These are phyloP conservation scores for Oreonectes daqikongensis DNA, from an alignment of 2,797 vertebrate genomes.

Conservation along the genomic window DNA sequence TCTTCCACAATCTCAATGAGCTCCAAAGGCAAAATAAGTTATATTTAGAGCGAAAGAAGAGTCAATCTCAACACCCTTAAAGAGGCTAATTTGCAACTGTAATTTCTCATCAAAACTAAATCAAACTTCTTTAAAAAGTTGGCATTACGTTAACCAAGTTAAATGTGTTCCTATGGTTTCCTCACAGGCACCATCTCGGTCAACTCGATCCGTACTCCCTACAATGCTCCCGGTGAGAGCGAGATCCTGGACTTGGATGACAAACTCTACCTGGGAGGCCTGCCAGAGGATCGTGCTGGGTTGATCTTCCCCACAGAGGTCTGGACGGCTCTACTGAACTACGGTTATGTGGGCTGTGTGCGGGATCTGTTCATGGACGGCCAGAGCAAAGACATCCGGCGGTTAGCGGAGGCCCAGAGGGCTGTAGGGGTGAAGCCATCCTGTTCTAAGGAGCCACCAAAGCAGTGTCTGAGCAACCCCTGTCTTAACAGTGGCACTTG, in stretches of 20 bases:
- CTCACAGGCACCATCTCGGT: constrained; percentile 94
- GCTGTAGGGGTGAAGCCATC: constrained; percentile 96
- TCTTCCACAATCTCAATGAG: not conserved
- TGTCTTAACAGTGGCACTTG: constrained; percentile 95
- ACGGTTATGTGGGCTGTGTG: constrained; percentile 97
- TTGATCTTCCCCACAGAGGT: constrained; percentile 96
- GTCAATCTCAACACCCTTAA: constrained; percentile 15
- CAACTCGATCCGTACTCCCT: constrained; percentile 92
- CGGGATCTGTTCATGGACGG: constrained; percentile 97
- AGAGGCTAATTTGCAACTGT: constrained; percentile 16
- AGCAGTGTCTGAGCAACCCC: constrained; percentile 97
- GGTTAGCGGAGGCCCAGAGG: constrained; percentile 92
- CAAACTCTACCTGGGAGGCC: constrained; percentile 92
- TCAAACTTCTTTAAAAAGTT: constrained; percentile 28
- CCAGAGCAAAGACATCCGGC: constrained; percentile 97
- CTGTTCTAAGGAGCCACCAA: constrained; percentile 92
- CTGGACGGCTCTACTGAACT: constrained; percentile 87
- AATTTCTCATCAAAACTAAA: constrained; percentile 20
- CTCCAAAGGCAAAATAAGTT: constrained; percentile 9
- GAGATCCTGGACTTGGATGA: constrained; percentile 98
- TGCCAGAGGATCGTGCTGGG: constrained; percentile 94
- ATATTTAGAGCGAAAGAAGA: constrained; percentile 16
- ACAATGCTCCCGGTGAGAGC: constrained; percentile 96
- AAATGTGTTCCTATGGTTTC: not conserved
- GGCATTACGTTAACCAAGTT: not conserved